Conservation (phyloP, 2,113 vertebrate species). For the Bungarus multicinctus region DNA sequence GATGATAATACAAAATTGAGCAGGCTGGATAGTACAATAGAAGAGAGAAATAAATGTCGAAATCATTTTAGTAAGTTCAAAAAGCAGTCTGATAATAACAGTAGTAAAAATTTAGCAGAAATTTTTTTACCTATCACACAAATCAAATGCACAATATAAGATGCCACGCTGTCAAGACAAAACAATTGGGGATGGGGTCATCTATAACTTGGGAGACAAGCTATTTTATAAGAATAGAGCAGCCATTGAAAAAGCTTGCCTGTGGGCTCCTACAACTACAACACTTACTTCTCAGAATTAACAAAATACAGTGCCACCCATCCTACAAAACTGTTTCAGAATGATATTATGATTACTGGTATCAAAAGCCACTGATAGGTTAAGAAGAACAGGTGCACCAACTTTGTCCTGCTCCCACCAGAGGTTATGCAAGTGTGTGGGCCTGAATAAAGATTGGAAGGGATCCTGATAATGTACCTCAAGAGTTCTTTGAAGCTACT, state of each 20-base stretch:
- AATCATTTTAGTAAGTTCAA: not conserved
- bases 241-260: no score
- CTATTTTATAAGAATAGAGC: no score
- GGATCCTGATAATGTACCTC: not conserved
- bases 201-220: no score
- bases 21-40: not conserved
- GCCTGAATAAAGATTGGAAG: not conserved
- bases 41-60: not conserved
- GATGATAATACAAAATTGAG: not conserved
- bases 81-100: not conserved
- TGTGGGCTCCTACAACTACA: no score
- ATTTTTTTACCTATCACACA: not conserved
- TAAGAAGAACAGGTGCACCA: not conserved
- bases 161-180: not conserved
- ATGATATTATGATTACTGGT: no score
- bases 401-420: not conserved
- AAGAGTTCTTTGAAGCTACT: not conserved
- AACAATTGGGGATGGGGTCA: no score
- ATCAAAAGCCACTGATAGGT: not conserved
- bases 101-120: not conserved
- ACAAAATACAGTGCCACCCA: no score
- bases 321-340: no score
- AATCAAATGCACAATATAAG: not conserved
- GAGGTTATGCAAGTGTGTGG: not conserved
- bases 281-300: no score